A percentile compares a stretch with the other conserved stretches of the same genome.
Evolutionary conservation across 2,113 vertebrate genomes (phyloP).

Genomic region (Pampusana beccarii): DNA sequence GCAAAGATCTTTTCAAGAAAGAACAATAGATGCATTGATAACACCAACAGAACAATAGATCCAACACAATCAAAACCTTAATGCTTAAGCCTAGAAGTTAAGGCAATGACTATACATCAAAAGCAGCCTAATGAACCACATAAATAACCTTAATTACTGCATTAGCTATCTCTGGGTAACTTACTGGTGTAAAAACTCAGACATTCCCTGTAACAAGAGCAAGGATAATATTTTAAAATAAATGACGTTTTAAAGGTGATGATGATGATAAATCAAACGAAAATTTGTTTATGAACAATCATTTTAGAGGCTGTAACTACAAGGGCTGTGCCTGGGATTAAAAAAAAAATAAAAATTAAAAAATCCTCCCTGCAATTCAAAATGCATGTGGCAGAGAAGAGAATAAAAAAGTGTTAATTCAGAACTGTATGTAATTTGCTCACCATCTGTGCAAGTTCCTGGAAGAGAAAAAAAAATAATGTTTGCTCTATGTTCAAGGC

Average conservation of each 20-base stretch:
- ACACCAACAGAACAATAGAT: not conserved
- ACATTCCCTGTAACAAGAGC: not conserved
- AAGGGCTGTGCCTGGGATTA: not conserved
- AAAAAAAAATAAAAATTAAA: not conserved
- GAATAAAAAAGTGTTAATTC: not conserved
- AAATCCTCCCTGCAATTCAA: not conserved
- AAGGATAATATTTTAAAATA: not conserved
- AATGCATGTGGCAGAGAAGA: not conserved
- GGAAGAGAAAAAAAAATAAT: not conserved
- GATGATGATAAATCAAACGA: not conserved
- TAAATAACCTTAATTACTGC: conserved; percentile 21
- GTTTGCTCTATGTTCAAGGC: not conserved
- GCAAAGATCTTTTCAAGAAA: not conserved
- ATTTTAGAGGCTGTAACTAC: not conserved
- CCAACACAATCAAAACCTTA: not conserved
- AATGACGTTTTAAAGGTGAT: not conserved
- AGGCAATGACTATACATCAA: not conserved
- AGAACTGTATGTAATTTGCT: conserved; percentile 27
- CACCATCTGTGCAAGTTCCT: conserved; percentile 34
- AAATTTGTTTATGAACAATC: not conserved
- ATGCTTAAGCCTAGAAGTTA: not conserved
- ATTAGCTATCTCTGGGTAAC: not conserved
- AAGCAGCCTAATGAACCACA: conserved; percentile 16
- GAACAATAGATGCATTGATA: not conserved
- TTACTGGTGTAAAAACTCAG: not conserved